Evolutionary conservation across 2,113 vertebrate species (phyloP), one percentile per base, ranked within the genome.

Genomic region (Zapus hudsonius): DNA sequence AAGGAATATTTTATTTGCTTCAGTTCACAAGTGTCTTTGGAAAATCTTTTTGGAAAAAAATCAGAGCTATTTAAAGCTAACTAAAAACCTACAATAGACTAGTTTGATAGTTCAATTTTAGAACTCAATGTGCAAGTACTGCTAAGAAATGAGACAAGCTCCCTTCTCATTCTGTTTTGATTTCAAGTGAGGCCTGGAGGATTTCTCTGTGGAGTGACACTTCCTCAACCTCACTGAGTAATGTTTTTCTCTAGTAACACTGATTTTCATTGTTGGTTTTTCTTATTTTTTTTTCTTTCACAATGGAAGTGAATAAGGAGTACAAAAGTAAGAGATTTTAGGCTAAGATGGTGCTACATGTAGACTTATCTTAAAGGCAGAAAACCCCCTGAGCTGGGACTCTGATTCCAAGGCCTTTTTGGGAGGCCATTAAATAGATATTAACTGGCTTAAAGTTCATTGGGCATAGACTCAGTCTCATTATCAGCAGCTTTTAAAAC

Each of bases 1-100:
- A 88, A 94, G 69, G 8, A 73, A 76, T 66, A 3, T n/a, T 90
- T 88, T 33, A 63, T 72, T 90, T 78, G 44, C 64, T 67, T 76
- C 19, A 5, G 42, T 42, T 92, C 84, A 73, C 25, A 66, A 74
- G 27, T 64, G 33, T 4, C 16, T 72, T 83, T 94, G 23, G 23
- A 47, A 27, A 2, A n/a, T 36, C 36, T 69, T 92, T 84, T 36
- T 42, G 33, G 72, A 12, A 67, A 17, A 81, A 84, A 36, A 25
- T 44, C 12, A 61, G 1, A 85, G 13, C 59, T 25, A 55, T 79
- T 90, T 93, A 79, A 52, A 57, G 57, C 29, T 85, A 93, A 92
- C 5, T 47, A n/a, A 70, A 91, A 84, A 33, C 27, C 13, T 29
- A 67, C 31, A 47, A 7, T 27, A 36, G 8, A 47, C 31, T 42